Base-by-base conservation (phyloP, 2,797 vertebrate genomes). In the Xyrichtys novacula region DNA sequence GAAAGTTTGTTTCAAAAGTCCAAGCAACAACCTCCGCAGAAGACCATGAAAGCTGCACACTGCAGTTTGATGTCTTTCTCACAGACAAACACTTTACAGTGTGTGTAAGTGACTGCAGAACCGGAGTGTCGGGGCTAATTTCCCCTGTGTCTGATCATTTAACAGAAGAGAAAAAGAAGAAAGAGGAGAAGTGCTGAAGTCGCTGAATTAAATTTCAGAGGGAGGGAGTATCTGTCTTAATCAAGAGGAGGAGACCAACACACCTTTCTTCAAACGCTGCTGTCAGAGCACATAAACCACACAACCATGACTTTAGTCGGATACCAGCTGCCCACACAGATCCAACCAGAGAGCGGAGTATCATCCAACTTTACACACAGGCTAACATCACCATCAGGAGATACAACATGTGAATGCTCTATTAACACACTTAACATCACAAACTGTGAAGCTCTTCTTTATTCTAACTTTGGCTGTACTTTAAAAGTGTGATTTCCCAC, bases 101-200 rank as follows among this genome's bases (percentile, higher is more conserved):
- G 48, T 20, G 32, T 56, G 57, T 6, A 12, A 5, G 14, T 53
- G 58, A 62, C 38, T 40, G 47, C 53, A 44, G 54, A 63, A 25
- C 8, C 3, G 0, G 0, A 54, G 52, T 43, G 72, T 71, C 46
- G 1, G 56, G 47, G 62, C 60, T 81, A 78, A 92, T 93, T 89
- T 91, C 88, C 88, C 83, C 44, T 38, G 85, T 53, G 85, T 80
- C 62, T 69, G 80, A 88, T 87, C 70, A 76, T 81, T 85, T 85
- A 86, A 65, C 38, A 73, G 61, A 76, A 67, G 57, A 55, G 60
- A n/a, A 31, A 49, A 19, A 44, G 36, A 36, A 47, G 29, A 58
- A 65, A 65, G 49, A 26, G 73, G 53, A 55, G 48, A 80, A 81
- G 42, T 59, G 85, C 78, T 82, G 75, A 81, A 67, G 76, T 22